Base-by-base conservation (phyloP, 2,797 vertebrate species). In the Sebastes nivosus region DNA sequence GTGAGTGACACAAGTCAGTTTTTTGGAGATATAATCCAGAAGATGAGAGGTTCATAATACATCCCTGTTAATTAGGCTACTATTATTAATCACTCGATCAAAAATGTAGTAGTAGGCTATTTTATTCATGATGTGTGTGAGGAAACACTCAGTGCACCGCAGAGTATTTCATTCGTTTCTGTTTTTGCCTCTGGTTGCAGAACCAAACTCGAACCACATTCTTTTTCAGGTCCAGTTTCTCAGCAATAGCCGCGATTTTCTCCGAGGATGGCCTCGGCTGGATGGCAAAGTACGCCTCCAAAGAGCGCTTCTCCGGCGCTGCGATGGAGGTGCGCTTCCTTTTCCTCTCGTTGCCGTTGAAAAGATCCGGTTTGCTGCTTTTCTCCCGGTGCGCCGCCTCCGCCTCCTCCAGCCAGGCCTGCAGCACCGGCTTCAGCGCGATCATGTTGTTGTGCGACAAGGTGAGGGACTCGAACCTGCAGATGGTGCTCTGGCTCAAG, bases 381-480 rank as follows among this genome's bases (percentile, higher is more conserved):
- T 95, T 96, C 92, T 97, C 96, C 4, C 97, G 93, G 81, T 97
- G 91, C 38, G 97, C 97, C 20, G 96, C 97, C 89, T 99, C 97
- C 0, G 98, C 98, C 66, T 97, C 98, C 88, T 98, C 97, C 74
- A 98, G 94, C 98, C 98, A 99, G 57, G 98, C 97, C 89, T 97
- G 97, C 0, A 98, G 96, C 6, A 98, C 97, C 0, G 98, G 98
- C 84, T 97, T 97, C 54, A 99, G 96, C n/a, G 98, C 98, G 2
- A 97, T 96, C 98, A 99, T 99, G 94, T 99, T 99, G 95, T 99
- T 99, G 94, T 98, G 98, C n/a, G 97, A 98, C 29, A 99, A 93
- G 0, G 98, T 99, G 55, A 99, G 96, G 25, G 98, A 99, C 94
- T 99, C 98, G 92, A 99, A 99, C 92, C 98, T 95, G 94, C 98